phyloP scores from a whole-genome alignment of 2,888 invertebrate species.

The Lithophane leautieri region DNA sequence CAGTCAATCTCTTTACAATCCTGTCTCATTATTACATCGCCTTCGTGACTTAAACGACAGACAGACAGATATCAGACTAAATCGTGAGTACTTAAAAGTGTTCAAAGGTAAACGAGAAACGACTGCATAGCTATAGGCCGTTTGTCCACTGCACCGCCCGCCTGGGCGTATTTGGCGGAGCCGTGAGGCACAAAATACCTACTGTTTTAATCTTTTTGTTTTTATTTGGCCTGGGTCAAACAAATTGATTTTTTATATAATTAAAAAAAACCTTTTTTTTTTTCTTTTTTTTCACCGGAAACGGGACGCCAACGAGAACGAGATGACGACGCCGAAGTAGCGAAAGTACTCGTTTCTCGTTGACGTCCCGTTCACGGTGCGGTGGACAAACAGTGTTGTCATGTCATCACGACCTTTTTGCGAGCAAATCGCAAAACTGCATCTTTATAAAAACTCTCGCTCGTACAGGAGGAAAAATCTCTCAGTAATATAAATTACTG shows the following conservation, averaged over 20 bases:
- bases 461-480: neutral
- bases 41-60: conserved; percentile 30
- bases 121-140: conserved; percentile 2
- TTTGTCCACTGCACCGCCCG: too few species aligned
- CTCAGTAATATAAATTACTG: neutral
- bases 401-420: conserved; percentile 19
- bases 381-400: neutral
- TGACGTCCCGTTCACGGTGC: too few species aligned
- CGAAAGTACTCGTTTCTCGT: too few species aligned
- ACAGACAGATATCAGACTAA: conserved; percentile 41
- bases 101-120: conserved; percentile 32
- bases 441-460: conserved; percentile 1
- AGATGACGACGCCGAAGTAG: too few species aligned
- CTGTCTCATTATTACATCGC: conserved; percentile 37
- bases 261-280: too few species aligned
- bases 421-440: neutral
- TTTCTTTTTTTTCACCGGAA: too few species aligned
- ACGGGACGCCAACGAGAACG: too few species aligned
- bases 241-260: too few species aligned
- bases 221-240: too few species aligned
- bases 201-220: too few species aligned
- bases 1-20: neutral
- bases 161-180: too few species aligned
- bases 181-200: too few species aligned
- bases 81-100: conserved; percentile 35